Evolutionary conservation across 2,797 vertebrate species (phyloP), one percentile per base, ranked within the genome.

Genomic region (Hoplostethus mediterraneus): DNA sequence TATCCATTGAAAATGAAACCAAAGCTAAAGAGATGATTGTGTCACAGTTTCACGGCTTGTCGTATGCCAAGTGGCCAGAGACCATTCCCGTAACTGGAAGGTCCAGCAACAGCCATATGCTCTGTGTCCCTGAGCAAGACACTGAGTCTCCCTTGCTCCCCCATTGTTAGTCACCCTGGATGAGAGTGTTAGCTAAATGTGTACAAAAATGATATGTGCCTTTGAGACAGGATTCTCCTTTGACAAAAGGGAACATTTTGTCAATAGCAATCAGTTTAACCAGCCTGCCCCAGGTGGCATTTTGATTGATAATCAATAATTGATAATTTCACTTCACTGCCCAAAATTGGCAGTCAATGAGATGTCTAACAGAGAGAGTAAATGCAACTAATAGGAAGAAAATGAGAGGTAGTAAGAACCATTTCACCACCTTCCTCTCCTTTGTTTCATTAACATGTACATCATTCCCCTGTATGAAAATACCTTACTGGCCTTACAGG

Each of bases 291-390:
- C 3, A 45, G 21, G n/a, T 36, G 44, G 28, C 45, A 48, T 68
- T 72, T 71, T 65, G 30, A 77, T 81, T 73, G 64, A 67, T 17
- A 28, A 55, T 0, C 13, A 31, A 28, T 21, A 28, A 12, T 4
- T 5, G 31, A 61, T 75, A 47, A 77, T 73, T 66, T 3, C 58
- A 33, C 73, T 21, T n/a, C 7, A 3, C 47, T 58, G 21, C 5
- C 11, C 61, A 21, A 58, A 64, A 60, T 47, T n/a, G 67, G 11
- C 55, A 54, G 25, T 21, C 69, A 57, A 79, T 78, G 48, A 71
- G 31, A 38, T 56, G 40, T 42, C 16, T 0, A 54, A 12, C 12
- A 25, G 3, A 52, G 30, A 59, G 21, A 13, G 5, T 65, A 30
- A n/a, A 6, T 38, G 31, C 1, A 73, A 21, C 0, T 55, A 25